Percentiles rank a stretch among this genome's conserved stretches.
Conservation (phyloP, 2,113 vertebrate genomes). For the Aspidoscelis tigris region DNA sequence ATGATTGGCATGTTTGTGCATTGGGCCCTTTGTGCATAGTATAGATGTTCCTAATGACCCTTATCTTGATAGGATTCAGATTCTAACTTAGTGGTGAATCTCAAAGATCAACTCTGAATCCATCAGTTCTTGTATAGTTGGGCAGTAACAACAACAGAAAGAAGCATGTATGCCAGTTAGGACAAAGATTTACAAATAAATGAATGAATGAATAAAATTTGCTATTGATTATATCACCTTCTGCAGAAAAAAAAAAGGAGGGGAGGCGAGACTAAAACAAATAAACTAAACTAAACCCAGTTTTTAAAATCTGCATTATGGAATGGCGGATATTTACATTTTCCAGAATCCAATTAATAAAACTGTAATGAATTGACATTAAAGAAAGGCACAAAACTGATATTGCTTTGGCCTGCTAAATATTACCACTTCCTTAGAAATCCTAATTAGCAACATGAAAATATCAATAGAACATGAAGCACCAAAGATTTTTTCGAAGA, state of each 20-base stretch:
- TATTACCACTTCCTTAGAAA: constrained; percentile 35
- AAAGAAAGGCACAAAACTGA: constrained; percentile 47
- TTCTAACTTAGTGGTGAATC: too few species aligned
- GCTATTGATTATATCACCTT: neutral
- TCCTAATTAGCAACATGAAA: constrained; percentile 27
- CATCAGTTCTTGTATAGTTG: too few species aligned
- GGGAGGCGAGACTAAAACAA: neutral
- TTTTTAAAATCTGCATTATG: neutral
- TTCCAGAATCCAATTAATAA: constrained; percentile 53
- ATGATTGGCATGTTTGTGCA: too few species aligned
- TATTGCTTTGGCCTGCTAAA: constrained; percentile 31
- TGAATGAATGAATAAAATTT: too few species aligned
- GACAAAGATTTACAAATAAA: too few species aligned
- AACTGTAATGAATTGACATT: constrained; percentile 53
- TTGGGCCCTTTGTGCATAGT: too few species aligned
- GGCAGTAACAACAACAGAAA: too few species aligned
- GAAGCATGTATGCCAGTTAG: too few species aligned
- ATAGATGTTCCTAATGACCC: too few species aligned
- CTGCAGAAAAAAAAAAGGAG: too few species aligned
- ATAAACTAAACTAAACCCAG: neutral
- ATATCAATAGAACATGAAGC: constrained; percentile 26
- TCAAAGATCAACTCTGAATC: too few species aligned
- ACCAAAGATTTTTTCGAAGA: constrained; percentile 26
- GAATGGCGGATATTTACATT: constrained; percentile 18
- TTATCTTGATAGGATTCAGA: too few species aligned